phyloP scores from a whole-genome alignment of 2,113 vertebrate genomes.

The Cryptomyrus ogoouensis region DNA sequence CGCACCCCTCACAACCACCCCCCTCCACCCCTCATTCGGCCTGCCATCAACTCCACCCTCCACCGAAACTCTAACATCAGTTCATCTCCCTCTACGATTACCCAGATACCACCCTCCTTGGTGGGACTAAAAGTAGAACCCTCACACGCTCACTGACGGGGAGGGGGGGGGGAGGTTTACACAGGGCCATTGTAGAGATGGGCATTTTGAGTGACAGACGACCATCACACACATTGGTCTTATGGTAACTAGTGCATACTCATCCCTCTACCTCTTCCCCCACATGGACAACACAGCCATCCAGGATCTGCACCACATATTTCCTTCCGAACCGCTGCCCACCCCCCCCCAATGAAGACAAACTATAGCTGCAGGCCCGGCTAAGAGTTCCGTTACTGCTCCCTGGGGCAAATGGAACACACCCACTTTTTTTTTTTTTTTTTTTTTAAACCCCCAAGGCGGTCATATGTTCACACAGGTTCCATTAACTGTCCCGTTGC shows the following conservation, averaged over 20 bases:
- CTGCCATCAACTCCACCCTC: constrained; percentile 65
- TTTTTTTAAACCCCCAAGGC: constrained; percentile 19
- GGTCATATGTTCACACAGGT: constrained; percentile 23
- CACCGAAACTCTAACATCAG: constrained; percentile 28
- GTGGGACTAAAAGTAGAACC: constrained; percentile 70
- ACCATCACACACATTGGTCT: not conserved
- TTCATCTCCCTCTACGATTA: constrained; percentile 39
- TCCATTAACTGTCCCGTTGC: not conserved
- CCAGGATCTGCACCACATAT: not conserved
- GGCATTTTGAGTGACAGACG: not conserved
- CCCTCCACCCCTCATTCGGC: constrained; percentile 72
- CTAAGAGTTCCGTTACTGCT: constrained; percentile 24
- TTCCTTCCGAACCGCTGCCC: not conserved
- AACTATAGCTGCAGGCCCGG: constrained; percentile 18
- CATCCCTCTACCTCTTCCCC: not conserved
- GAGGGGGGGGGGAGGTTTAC: not conserved
- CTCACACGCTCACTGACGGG: constrained; percentile 49
- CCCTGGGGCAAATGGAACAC: constrained; percentile 28
- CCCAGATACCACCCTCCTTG: constrained; percentile 68
- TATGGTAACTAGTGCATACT: not conserved
- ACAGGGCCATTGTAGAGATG: constrained; percentile 8
- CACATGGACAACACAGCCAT: not conserved
- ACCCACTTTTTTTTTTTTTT: constrained; percentile 3
- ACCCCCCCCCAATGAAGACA: not conserved
- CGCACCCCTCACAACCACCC: constrained; percentile 67